A percentile compares a stretch with the other conserved stretches of the same genome.
These are phyloP conservation scores for Ursus arctos DNA, from an alignment of 2,113 vertebrate genomes.

Conservation along the genomic window DNA sequence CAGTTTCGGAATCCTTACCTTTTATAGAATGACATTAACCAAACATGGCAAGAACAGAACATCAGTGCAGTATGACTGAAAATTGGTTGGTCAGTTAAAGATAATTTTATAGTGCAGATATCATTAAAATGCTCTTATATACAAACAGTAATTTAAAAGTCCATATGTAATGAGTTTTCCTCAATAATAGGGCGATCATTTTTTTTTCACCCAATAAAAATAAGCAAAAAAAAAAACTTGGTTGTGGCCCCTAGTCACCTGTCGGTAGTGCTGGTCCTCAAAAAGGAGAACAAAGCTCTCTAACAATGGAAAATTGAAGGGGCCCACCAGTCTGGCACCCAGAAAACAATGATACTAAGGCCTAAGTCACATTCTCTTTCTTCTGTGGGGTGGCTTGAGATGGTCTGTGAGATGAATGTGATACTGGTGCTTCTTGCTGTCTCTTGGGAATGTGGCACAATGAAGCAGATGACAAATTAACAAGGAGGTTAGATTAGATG, in stretches of 20 bases:
- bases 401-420: background rate
- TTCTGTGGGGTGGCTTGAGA: background rate
- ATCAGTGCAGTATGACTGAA: background rate
- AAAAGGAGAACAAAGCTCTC: background rate
- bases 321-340: background rate
- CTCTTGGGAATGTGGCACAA: background rate
- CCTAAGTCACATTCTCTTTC: background rate
- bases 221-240: background rate
- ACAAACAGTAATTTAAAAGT: slow-evolving; percentile 22
- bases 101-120: background rate
- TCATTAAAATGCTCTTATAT: background rate
- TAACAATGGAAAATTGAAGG: background rate
- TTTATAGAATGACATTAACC: background rate
- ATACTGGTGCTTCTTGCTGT: background rate
- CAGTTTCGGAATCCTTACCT: background rate
- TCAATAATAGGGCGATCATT: background rate
- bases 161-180: background rate
- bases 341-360: background rate
- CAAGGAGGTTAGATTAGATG: background rate
- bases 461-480: background rate
- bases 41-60: background rate
- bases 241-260: background rate
- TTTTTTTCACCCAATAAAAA: slow-evolving; percentile 31
- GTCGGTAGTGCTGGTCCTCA: background rate
- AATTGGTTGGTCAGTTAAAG: background rate